Conservation (phyloP, 2,113 vertebrate genomes). For the Chamaea fasciata region DNA sequence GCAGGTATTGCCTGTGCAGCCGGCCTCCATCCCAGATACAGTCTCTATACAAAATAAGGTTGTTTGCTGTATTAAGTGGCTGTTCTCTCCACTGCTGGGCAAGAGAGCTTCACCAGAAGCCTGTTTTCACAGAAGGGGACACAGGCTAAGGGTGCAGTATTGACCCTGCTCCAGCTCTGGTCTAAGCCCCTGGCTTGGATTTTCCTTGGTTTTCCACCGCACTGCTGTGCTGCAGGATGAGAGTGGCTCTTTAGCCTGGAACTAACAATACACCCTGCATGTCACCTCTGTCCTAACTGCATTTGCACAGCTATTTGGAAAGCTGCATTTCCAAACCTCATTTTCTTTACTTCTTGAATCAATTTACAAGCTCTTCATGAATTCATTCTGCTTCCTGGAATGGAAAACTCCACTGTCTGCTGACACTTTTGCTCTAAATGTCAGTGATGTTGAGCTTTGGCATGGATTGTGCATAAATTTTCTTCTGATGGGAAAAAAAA, state of each 20-base stretch:
- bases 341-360: not conserved
- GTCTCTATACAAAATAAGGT: not conserved
- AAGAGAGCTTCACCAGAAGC: not conserved
- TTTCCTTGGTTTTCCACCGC: not conserved
- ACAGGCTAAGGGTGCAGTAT: not conserved
- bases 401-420: not conserved
- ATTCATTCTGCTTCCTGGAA: not conserved
- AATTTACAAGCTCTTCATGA: not conserved
- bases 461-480: not conserved
- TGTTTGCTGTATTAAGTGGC: not conserved
- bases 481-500: not conserved
- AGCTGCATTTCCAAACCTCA: not conserved
- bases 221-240: not conserved
- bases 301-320: not conserved
- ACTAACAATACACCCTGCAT: not conserved
- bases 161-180: not conserved
- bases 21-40: accelerated
- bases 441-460: not conserved
- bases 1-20: not conserved
- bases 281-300: not conserved
- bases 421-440: not conserved
- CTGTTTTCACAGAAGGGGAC: not conserved
- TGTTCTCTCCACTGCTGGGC: not conserved
- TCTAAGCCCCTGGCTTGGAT: not conserved
- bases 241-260: not conserved